These are phyloP conservation scores for Gibbula magus DNA, from an alignment of 2,888 invertebrate genomes.

Conservation along the genomic window DNA sequence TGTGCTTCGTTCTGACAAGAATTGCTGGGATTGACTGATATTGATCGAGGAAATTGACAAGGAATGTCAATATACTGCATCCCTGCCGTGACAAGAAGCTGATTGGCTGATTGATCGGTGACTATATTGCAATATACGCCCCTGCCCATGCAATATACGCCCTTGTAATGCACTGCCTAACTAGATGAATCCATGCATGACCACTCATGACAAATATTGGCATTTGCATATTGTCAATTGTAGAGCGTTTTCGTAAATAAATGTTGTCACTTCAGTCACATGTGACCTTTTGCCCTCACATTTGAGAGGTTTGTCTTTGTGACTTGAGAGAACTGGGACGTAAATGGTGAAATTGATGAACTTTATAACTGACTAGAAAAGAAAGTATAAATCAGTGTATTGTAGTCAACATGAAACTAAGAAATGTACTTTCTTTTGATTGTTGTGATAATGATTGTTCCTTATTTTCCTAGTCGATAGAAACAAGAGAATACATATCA, in stretches of 20 bases:
- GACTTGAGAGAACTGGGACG: no score
- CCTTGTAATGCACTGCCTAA: neutral
- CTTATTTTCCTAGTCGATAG: no score
- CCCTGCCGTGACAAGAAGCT: neutral
- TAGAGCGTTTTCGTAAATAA: neutral
- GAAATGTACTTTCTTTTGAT: no score
- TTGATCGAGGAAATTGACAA: neutral
- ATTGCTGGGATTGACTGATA: neutral
- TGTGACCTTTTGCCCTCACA: neutral
- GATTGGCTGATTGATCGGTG: slow-evolving; percentile 3
- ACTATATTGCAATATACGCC: neutral
- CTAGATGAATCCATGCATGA: neutral
- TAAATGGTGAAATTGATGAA: neutral
- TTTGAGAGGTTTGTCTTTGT: no score
- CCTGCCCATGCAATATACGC: neutral
- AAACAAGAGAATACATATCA: no score
- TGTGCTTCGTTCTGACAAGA: slow-evolving; percentile 2
- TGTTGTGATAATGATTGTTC: no score
- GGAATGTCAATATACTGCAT: neutral
- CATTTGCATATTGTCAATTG: neutral
- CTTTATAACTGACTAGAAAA: neutral
- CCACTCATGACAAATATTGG: neutral
- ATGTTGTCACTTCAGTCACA: neutral
- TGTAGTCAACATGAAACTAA: no score
- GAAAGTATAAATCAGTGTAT: neutral